Percentiles rank a stretch among this genome's conserved stretches.
These are phyloP conservation scores for Hycleus cichorii DNA, from an alignment of 1,140 invertebrate genomes.

Conservation along the genomic window DNA sequence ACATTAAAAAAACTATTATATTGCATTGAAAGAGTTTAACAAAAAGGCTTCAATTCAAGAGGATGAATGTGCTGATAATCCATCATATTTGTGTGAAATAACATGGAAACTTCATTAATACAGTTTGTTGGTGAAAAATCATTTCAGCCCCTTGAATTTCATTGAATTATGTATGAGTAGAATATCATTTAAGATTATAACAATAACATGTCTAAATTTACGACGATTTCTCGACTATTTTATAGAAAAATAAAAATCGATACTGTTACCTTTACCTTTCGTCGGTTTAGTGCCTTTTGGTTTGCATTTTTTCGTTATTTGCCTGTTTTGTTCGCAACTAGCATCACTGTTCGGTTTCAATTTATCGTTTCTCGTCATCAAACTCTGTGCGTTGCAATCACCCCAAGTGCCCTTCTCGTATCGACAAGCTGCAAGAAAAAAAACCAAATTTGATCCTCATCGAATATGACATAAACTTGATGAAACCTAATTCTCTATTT, in stretches of 20 bases:
- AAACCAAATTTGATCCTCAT: no score
- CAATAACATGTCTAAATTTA: background rate
- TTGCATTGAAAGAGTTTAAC: background rate
- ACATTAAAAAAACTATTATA: background rate
- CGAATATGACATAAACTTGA: no score
- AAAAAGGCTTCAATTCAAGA: no score
- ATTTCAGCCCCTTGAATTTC: background rate
- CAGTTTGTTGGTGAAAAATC: background rate
- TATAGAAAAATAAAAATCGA: conserved; percentile 24
- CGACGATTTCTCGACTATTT: conserved; percentile 1
- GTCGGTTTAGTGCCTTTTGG: conserved; percentile 55
- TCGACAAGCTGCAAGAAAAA: conserved; percentile 54
- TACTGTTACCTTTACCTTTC: conserved; percentile 46
- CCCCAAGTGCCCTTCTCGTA: conserved; percentile 71
- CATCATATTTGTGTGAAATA: background rate
- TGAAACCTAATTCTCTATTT: no score
- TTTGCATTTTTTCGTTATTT: conserved; percentile 69
- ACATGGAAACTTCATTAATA: background rate
- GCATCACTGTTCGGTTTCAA: conserved; percentile 67
- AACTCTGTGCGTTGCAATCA: conserved; percentile 58
- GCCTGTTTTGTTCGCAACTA: conserved; percentile 62
- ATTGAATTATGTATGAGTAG: conserved; percentile 11
- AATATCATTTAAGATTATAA: background rate
- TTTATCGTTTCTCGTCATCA: conserved; percentile 63
- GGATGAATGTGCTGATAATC: no score